phyloP scores from a whole-genome alignment of 2,113 vertebrate species.

The Epinephelus cyanopodus region DNA sequence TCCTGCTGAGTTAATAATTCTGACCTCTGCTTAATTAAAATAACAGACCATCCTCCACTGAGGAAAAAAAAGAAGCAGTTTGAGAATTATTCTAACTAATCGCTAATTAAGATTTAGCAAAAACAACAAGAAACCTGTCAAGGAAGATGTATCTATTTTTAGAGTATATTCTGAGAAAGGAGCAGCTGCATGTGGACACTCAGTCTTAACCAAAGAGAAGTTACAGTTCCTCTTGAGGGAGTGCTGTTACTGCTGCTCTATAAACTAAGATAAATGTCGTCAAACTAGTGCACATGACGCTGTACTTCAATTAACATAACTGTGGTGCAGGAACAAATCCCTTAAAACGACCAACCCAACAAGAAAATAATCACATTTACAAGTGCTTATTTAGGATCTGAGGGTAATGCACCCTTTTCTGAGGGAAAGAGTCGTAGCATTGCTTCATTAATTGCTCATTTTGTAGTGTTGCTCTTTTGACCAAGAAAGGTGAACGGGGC shows the following conservation, averaged over 20 bases:
- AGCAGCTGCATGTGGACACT: slow-evolving; percentile 50
- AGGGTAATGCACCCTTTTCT: slow-evolving; percentile 45
- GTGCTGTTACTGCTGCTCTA: slow-evolving; percentile 14
- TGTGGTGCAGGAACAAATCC: slow-evolving; percentile 54
- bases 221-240: slow-evolving; percentile 45
- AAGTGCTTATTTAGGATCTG: slow-evolving; percentile 63
- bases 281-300: background rate
- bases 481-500: slow-evolving; percentile 74
- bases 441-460: slow-evolving; percentile 80
- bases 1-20: slow-evolving; percentile 85
- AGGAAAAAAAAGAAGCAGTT: slow-evolving; percentile 67
- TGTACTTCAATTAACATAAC: slow-evolving; percentile 41
- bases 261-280: slow-evolving; percentile 46
- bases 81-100: slow-evolving; percentile 84
- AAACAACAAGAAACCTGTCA: slow-evolving; percentile 77
- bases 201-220: slow-evolving; percentile 38
- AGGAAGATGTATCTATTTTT: slow-evolving; percentile 77
- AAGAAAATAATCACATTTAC: slow-evolving; percentile 67
- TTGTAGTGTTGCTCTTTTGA: slow-evolving; percentile 75
- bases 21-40: slow-evolving; percentile 88
- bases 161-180: slow-evolving; percentile 45
- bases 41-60: slow-evolving; percentile 81
- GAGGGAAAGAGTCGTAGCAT: slow-evolving; percentile 37
- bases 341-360: slow-evolving; percentile 46
- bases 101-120: slow-evolving; percentile 82